These are phyloP conservation scores for Carollia perspicillata DNA, from an alignment of 2,113 vertebrate genomes.

Conservation along the genomic window DNA sequence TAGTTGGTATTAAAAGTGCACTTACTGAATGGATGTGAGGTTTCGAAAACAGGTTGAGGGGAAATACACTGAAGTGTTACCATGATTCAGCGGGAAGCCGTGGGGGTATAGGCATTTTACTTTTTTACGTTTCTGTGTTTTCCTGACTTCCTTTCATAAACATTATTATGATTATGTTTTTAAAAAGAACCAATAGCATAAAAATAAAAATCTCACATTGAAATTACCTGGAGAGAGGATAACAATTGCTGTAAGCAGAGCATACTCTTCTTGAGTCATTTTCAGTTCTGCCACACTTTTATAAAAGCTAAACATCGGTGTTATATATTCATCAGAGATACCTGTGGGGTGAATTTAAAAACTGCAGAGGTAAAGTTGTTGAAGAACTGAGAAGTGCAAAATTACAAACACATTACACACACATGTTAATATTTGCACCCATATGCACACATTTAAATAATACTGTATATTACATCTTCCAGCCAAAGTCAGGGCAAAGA, in stretches of 20 bases:
- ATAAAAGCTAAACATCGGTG: constrained; percentile 98
- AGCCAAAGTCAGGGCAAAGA: neutral
- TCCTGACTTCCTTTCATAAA: neutral
- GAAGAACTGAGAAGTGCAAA: neutral
- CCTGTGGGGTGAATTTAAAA: constrained; percentile 78
- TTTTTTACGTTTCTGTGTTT: constrained; percentile 1
- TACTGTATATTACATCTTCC: neutral
- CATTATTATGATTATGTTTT: neutral
- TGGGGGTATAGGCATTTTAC: neutral
- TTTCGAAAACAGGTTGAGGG: neutral
- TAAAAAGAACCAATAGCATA: neutral
- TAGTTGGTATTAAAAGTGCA: neutral
- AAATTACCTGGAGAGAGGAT: constrained; percentile 95
- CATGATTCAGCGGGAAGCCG: neutral
- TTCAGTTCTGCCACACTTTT: constrained; percentile 94
- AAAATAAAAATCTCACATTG: neutral
- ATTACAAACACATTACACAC: neutral
- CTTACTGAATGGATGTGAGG: neutral
- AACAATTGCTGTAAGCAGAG: constrained; percentile 93
- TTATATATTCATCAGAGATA: constrained; percentile 95
- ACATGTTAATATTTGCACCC: neutral
- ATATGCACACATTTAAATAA: neutral
- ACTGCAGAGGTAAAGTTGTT: neutral
- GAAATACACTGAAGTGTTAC: neutral
- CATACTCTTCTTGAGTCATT: constrained; percentile 95